Evolutionary conservation across 2,797 vertebrate genomes (phyloP), one percentile per base, ranked within the genome.

Genomic region (Huso huso): DNA sequence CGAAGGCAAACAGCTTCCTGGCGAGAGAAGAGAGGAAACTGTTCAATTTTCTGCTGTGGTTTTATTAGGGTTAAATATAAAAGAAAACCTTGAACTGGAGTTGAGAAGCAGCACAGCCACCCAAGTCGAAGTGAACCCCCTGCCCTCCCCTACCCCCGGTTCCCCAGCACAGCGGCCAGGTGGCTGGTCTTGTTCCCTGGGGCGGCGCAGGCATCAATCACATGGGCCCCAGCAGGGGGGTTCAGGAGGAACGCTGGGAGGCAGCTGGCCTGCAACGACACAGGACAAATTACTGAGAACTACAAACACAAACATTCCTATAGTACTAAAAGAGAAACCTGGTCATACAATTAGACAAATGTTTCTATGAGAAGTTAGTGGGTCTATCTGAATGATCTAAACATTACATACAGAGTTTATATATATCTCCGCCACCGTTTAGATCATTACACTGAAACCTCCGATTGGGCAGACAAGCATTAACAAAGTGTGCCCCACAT

Each of bases 151-250:
- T 49, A 58, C 52, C 75, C 97, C 70, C 88, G 93, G 84, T 99
- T 99, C 62, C 86, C 81, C 82, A 98, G 86, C 68, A 94, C 77
- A 72, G 95, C 94, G 9, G 96, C 95, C 71, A 99, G 75, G 65
- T 99, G 95, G 70, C 95, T 97, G 70, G 94, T 93, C 79, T 99
- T 99, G 83, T 99, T 98, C 6, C 95, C 96, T 0, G 95, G 96
- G 8, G 95, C 96, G 0, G 96, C 95, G 0, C 96, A 98, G 4
- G 95, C 94, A 15, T 99, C 96, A 0, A 99, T 89, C 65, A 98
- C 78, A 0, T 91, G 88, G 68, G 91, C 87, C 1, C 92, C 91
- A 0, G 86, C 72, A 0, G 83, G 79, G 0, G 95, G 93, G 13
- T 79, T 53, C n/a, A 99, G 87, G 6, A 99, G 86, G 69, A 85